Percentiles rank a stretch among this genome's conserved stretches.
Evolutionary conservation across 2,888 invertebrate species (phyloP).

Genomic region (Scaptomyza tumidula): DNA sequence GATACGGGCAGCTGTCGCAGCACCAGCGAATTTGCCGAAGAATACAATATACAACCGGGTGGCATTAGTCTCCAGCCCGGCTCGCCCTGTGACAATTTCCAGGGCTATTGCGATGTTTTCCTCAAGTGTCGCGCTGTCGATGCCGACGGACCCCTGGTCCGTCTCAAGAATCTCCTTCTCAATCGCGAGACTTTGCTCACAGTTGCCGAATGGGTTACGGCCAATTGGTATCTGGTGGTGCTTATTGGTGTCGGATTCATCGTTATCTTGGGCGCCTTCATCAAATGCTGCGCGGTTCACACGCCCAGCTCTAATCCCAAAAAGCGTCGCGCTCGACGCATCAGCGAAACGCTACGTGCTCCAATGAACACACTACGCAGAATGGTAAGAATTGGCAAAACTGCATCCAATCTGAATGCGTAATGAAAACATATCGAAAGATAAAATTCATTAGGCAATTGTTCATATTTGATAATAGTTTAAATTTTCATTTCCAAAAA

Average conservation of each 20-base stretch:
- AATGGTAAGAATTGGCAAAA: slow-evolving; percentile 87
- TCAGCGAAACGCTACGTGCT: slow-evolving; percentile 95
- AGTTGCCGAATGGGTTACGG: slow-evolving; percentile 97
- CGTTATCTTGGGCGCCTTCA: slow-evolving; percentile 98
- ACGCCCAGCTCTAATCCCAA: slow-evolving; percentile 99
- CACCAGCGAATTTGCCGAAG: slow-evolving; percentile 93
- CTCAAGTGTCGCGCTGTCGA: slow-evolving; percentile 99
- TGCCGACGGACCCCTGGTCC: slow-evolving; percentile 98
- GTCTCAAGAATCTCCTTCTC: slow-evolving; percentile 97
- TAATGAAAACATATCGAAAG: too few species aligned
- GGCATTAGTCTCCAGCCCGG: slow-evolving; percentile 96
- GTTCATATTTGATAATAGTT: too few species aligned
- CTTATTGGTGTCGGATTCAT: slow-evolving; percentile 96
- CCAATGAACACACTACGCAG: slow-evolving; percentile 96
- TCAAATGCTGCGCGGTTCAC: slow-evolving; percentile 99
- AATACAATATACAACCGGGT: slow-evolving; percentile 90
- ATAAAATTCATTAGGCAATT: too few species aligned
- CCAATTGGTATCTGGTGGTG: slow-evolving; percentile 98
- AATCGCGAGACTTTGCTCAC: slow-evolving; percentile 94
- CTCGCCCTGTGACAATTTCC: slow-evolving; percentile 99
- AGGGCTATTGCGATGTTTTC: slow-evolving; percentile 99
- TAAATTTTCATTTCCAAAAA: too few species aligned
- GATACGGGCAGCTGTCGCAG: slow-evolving; percentile 91
- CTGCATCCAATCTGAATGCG: too few species aligned
- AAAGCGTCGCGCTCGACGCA: slow-evolving; percentile 95